Conservation (phyloP, 1,140 invertebrate species). For the Leptinotarsa texana region DNA sequence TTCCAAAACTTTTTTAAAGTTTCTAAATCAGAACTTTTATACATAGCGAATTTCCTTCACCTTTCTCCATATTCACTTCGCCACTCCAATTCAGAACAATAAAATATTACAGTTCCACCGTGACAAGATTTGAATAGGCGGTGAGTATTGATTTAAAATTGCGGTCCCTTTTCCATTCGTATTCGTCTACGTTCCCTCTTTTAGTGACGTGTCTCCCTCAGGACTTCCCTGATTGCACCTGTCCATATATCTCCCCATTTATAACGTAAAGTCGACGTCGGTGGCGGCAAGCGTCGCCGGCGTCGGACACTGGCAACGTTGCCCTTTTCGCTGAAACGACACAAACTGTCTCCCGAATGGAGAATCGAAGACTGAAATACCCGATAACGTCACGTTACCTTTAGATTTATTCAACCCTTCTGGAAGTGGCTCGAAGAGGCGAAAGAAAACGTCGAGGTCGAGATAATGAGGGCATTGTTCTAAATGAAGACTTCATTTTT, state of each 20-base stretch:
- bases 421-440: conserved; percentile 19
- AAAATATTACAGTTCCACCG: conserved; percentile 22
- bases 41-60: too few relatives aligned
- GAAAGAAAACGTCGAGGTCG: background rate
- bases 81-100: conserved; percentile 7
- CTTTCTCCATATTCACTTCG: background rate
- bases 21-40: too few relatives aligned
- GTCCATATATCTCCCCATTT: conserved; percentile 51
- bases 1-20: too few relatives aligned
- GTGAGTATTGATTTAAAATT: conserved; percentile 46
- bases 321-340: conserved; percentile 52
- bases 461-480: conserved; percentile 11
- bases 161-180: conserved; percentile 42
- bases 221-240: conserved; percentile 52
- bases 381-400: conserved; percentile 52
- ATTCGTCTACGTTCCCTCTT: conserved; percentile 45
- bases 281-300: conserved; percentile 7
- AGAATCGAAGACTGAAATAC: conserved; percentile 45
- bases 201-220: conserved; percentile 50
- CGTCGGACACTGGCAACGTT: conserved; percentile 28
- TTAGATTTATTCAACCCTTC: conserved; percentile 52
- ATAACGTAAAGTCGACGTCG: conserved; percentile 35
- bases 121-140: conserved; percentile 38
- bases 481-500: background rate
- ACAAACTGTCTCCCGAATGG: conserved; percentile 45